Percentiles rank a stretch among this genome's conserved stretches.
These are phyloP conservation scores for Capitella teleta DNA, from an alignment of 1,140 invertebrate species.

Conservation along the genomic window DNA sequence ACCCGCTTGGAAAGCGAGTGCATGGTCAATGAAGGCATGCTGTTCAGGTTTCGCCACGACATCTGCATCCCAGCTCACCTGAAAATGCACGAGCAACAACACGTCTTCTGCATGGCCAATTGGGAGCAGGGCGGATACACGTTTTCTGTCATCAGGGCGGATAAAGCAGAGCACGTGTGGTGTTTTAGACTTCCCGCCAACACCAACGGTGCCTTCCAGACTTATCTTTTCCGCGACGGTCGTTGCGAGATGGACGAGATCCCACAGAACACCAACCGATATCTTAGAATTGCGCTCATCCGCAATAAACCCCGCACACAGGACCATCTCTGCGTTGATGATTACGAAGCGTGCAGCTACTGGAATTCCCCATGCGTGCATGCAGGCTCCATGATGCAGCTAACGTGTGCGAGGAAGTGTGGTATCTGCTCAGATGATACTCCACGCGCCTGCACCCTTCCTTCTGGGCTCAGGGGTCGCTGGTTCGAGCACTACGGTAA, in stretches of 20 bases:
- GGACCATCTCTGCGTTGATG: slow-evolving; percentile 6
- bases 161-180: background rate
- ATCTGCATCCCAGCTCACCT: slow-evolving; percentile 4
- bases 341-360: slow-evolving; percentile 5
- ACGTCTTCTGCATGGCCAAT: slow-evolving; percentile 7
- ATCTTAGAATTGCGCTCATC: slow-evolving; percentile 1
- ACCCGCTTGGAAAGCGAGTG: slow-evolving; percentile 10
- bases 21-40: slow-evolving; percentile 7
- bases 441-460: background rate
- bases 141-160: slow-evolving; percentile 2
- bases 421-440: slow-evolving; percentile 2
- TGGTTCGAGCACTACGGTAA: too few relatives aligned
- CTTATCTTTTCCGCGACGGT: background rate
- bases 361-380: slow-evolving; percentile 4
- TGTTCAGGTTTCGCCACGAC: slow-evolving; percentile 6
- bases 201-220: background rate
- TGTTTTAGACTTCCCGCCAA: background rate
- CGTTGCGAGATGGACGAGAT: background rate
- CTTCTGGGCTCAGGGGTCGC: background rate
- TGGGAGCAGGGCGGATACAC: slow-evolving; percentile 2
- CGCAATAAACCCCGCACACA: background rate
- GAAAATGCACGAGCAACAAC: slow-evolving; percentile 1
- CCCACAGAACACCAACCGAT: too few relatives aligned
- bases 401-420: slow-evolving; percentile 8
- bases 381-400: background rate